A percentile compares a stretch with the other conserved stretches of the same genome.
Evolutionary conservation across 1,140 invertebrate species (phyloP).

Genomic region (Aradophagus sp.): DNA sequence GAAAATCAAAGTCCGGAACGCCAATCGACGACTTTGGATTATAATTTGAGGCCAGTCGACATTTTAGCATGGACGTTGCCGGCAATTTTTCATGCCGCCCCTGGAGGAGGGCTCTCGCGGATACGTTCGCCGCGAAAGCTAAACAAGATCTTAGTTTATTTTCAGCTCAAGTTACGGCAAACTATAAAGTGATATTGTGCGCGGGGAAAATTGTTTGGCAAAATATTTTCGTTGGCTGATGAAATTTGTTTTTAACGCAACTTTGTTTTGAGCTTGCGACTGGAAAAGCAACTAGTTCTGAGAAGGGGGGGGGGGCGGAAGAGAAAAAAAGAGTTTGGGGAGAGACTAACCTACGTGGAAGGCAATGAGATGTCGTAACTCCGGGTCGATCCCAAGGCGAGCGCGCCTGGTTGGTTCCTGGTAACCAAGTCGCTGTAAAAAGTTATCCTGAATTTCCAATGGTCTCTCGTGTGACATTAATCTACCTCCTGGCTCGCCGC

Average conservation of each 20-base stretch:
- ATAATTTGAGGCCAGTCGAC: too few relatives aligned
- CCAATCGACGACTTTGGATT: too few relatives aligned
- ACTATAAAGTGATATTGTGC: background rate
- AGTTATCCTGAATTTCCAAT: slow-evolving; percentile 79
- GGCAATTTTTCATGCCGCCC: too few relatives aligned
- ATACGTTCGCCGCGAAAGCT: background rate
- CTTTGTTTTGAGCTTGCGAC: slow-evolving; percentile 10
- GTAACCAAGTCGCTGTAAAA: slow-evolving; percentile 78
- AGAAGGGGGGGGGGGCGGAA: too few relatives aligned
- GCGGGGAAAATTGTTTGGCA: background rate
- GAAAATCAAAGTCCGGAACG: too few relatives aligned
- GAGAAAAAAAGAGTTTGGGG: too few relatives aligned
- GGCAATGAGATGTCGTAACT: slow-evolving; percentile 77
- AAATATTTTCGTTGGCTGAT: background rate
- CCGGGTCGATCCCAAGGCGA: slow-evolving; percentile 80
- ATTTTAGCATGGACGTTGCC: too few relatives aligned
- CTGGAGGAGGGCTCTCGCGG: background rate
- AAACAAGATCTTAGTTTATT: background rate
- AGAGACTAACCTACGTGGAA: slow-evolving; percentile 77
- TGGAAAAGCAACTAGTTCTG: slow-evolving; percentile 22
- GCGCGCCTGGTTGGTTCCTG: slow-evolving; percentile 76
- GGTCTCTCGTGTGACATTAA: slow-evolving; percentile 77
- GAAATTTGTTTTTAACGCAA: background rate
- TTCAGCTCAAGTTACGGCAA: slow-evolving; percentile 2
- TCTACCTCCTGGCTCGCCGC: slow-evolving; percentile 76